Percentiles rank a stretch among this genome's conserved stretches.
Conservation (phyloP, 2,113 vertebrate genomes). For the Neotragus moschatus region DNA sequence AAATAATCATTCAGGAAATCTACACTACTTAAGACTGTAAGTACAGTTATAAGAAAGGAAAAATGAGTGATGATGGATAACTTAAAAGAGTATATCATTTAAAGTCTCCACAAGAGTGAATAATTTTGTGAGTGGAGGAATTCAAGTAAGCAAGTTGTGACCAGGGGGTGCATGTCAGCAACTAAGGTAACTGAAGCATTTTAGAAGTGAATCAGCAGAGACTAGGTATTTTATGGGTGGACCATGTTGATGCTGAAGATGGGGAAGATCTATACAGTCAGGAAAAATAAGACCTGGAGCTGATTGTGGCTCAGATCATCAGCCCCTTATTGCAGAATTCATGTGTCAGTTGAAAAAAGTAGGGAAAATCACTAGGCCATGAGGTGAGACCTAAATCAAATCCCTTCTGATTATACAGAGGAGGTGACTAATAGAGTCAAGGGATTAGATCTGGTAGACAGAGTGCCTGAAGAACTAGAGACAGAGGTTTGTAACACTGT, state of each 20-base stretch:
- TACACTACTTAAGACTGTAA: background rate
- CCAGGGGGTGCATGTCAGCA: background rate
- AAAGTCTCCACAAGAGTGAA: background rate
- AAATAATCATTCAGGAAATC: background rate
- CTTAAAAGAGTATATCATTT: background rate
- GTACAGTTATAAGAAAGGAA: background rate
- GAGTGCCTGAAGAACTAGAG: background rate
- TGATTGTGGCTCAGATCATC: background rate
- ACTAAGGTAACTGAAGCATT: background rate
- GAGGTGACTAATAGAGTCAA: background rate
- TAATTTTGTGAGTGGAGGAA: background rate
- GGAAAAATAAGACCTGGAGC: background rate
- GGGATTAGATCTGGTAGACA: background rate
- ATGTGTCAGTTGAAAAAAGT: background rate
- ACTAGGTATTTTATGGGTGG: background rate
- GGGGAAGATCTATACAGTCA: background rate
- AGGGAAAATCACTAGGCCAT: background rate
- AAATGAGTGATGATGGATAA: background rate
- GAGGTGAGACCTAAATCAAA: background rate
- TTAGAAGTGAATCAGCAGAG: background rate
- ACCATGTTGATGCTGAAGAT: background rate
- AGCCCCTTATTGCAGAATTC: background rate
- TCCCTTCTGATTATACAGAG: background rate
- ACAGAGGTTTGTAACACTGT: background rate
- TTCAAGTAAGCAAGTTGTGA: background rate